Conservation (phyloP, 2,113 vertebrate species). For the Eupsittula cactorum region DNA sequence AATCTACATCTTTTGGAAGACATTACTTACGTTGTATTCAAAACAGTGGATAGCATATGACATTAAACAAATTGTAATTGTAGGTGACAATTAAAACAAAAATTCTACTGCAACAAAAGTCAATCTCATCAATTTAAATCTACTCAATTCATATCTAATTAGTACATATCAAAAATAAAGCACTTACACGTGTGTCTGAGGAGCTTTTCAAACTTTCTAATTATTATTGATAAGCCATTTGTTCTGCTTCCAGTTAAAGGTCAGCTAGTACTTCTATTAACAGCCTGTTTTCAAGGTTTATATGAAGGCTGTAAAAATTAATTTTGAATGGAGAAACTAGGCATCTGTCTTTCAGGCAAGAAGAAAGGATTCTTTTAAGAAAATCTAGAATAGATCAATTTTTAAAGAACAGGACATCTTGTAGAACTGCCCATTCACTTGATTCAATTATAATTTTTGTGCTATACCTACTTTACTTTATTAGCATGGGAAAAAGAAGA, state of each 20-base stretch:
- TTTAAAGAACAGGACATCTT: neutral
- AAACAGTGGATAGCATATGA: neutral
- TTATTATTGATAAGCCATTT: neutral
- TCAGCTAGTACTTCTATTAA: neutral
- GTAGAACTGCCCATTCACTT: neutral
- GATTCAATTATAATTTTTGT: neutral
- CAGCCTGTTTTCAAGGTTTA: neutral
- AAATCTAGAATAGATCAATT: neutral
- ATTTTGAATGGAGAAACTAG: neutral
- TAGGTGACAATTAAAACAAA: slow-evolving; percentile 3
- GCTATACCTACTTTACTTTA: neutral
- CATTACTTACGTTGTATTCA: neutral
- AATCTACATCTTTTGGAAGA: neutral
- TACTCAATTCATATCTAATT: neutral
- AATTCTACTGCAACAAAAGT: neutral
- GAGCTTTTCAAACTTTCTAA: slow-evolving; percentile 1
- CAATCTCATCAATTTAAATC: neutral
- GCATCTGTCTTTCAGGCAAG: neutral
- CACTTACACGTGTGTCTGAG: neutral
- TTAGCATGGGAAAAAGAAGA: neutral
- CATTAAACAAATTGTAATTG: neutral
- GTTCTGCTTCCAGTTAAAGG: slow-evolving; percentile 2
- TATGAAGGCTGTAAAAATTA: neutral
- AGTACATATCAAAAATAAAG: slow-evolving; percentile 9
- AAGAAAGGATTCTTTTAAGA: neutral